Percentiles rank a stretch among this genome's conserved stretches.
These are phyloP conservation scores for Nannoperca obscura DNA, from an alignment of 2,797 vertebrate species.

Conservation along the genomic window DNA sequence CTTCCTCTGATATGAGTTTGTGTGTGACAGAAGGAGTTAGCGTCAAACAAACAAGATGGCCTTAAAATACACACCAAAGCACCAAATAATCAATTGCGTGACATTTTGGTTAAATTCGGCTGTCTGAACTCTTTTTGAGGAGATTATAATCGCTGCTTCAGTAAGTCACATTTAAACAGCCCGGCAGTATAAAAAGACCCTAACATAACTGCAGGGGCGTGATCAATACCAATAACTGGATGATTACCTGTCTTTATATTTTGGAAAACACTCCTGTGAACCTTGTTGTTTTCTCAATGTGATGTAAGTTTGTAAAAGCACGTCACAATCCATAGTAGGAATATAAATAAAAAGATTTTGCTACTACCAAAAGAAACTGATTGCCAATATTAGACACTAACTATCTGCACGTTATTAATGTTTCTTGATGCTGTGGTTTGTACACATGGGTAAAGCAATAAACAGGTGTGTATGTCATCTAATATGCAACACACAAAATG, in stretches of 20 bases:
- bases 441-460: slow-evolving; percentile 12
- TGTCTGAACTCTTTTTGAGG: slow-evolving; percentile 2
- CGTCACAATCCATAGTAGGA: background rate
- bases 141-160: slow-evolving; percentile 26
- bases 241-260: background rate
- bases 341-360: background rate
- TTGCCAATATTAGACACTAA: background rate
- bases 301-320: background rate
- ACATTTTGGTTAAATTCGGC: slow-evolving; percentile 55
- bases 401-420: background rate
- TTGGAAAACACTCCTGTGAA: background rate
- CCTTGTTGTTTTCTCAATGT: background rate
- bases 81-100: slow-evolving; percentile 51
- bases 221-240: slow-evolving; percentile 19
- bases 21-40: slow-evolving; percentile 26
- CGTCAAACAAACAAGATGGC: slow-evolving; percentile 36
- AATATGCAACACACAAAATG: slow-evolving; percentile 17
- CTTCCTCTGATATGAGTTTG: background rate
- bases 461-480: background rate
- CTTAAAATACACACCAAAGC: slow-evolving; percentile 40
- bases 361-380: background rate
- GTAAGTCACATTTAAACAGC: slow-evolving; percentile 5
- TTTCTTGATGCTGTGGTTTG: slow-evolving; percentile 5
- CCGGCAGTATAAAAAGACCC: background rate
- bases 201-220: background rate